phyloP scores from a whole-genome alignment of 2,888 invertebrate genomes.

The Empis livida region DNA sequence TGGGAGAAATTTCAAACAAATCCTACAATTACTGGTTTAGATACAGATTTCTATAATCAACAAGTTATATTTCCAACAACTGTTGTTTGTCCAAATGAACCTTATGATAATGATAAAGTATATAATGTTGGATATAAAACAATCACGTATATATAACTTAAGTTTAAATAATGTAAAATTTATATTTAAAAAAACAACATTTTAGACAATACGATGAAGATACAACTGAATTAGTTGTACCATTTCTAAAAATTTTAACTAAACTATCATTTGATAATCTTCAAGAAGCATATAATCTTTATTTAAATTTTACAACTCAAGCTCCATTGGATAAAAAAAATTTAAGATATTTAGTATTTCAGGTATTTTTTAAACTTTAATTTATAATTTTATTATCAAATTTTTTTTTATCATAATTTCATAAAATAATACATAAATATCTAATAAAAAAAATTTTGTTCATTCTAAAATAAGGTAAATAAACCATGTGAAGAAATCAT shows the following conservation, averaged over 20 bases:
- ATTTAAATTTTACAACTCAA: slow-evolving; percentile 15
- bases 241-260: slow-evolving; percentile 33
- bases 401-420: no score
- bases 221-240: slow-evolving; percentile 18
- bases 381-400: no score
- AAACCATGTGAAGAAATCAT: slow-evolving; percentile 46
- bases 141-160: neutral
- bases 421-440: neutral
- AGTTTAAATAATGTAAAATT: no score
- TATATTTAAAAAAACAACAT: neutral
- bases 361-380: slow-evolving; percentile 11
- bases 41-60: slow-evolving; percentile 71
- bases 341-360: slow-evolving; percentile 26
- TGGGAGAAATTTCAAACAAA: slow-evolving; percentile 77
- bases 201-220: slow-evolving; percentile 8
- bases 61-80: slow-evolving; percentile 64
- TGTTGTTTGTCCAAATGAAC: slow-evolving; percentile 46
- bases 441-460: neutral
- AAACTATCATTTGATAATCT: slow-evolving; percentile 35
- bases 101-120: slow-evolving; percentile 39
- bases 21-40: slow-evolving; percentile 67
- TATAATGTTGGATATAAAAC: slow-evolving; percentile 20
- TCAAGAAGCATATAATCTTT: slow-evolving; percentile 19
- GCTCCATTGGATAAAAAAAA: slow-evolving; percentile 18
- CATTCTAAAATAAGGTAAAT: slow-evolving; percentile 21